Evolutionary conservation across 2,113 vertebrate genomes (phyloP).

Genomic region (Condylura cristata): DNA sequence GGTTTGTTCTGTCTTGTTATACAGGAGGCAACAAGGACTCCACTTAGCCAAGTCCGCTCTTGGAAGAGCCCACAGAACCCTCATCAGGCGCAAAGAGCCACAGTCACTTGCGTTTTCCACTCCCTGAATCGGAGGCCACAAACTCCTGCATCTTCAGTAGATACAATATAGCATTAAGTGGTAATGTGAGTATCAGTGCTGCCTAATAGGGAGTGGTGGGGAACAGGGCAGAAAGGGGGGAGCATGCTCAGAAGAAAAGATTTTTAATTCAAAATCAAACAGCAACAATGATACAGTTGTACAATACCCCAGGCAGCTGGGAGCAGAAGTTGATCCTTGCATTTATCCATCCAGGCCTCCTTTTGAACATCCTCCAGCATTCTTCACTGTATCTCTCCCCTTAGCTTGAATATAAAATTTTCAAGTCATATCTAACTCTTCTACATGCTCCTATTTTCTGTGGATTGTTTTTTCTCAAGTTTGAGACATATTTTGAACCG

Average conservation of each 20-base stretch:
- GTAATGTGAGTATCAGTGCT: background rate
- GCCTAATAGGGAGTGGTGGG: background rate
- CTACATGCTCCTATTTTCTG: background rate
- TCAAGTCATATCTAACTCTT: background rate
- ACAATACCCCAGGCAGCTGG: background rate
- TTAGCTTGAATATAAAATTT: background rate
- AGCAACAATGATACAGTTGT: background rate
- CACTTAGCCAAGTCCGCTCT: background rate
- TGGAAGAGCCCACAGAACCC: background rate
- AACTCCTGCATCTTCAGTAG: background rate
- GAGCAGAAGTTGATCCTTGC: background rate
- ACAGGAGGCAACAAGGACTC: background rate
- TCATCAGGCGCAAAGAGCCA: background rate
- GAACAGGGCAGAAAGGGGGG: background rate
- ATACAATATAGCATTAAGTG: background rate
- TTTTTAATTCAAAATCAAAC: background rate
- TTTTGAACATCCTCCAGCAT: no score
- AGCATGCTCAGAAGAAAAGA: background rate
- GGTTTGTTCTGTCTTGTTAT: background rate
- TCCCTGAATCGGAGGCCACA: background rate
- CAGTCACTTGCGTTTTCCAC: background rate
- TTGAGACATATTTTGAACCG: conserved; percentile 16
- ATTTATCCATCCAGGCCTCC: background rate
- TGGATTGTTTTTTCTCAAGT: background rate
- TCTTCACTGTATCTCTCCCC: background rate